phyloP scores from a whole-genome alignment of 2,797 vertebrate genomes.

The Diglossa cyanea region DNA sequence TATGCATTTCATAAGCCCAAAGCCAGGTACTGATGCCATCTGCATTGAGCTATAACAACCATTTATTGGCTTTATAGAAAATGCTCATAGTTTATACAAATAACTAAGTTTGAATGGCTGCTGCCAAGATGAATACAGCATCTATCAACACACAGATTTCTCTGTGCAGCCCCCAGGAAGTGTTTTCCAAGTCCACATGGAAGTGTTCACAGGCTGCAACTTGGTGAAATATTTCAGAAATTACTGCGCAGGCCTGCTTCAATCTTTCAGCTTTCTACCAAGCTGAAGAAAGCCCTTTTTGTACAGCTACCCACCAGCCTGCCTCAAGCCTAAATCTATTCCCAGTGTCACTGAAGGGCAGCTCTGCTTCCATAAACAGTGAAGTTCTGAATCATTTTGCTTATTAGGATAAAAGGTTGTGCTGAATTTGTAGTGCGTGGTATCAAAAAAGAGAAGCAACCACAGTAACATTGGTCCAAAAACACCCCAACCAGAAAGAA shows the following conservation, averaged over 20 bases:
- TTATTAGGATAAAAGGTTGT: not conserved
- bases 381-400: not conserved
- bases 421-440: not conserved
- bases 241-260: not conserved
- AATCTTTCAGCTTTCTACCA: not conserved
- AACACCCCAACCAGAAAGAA: not conserved
- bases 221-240: not conserved
- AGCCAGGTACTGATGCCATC: not conserved
- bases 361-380: not conserved
- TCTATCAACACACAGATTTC: not conserved
- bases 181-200: not conserved
- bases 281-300: not conserved
- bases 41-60: not conserved
- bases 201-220: not conserved
- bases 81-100: not conserved
- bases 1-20: constrained; percentile 24
- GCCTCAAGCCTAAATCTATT: not conserved
- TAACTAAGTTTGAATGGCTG: not conserved
- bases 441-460: not conserved
- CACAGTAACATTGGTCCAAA: not conserved
- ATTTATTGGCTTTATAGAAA: not conserved
- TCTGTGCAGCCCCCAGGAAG: not conserved
- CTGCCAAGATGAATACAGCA: not conserved
- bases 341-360: not conserved
- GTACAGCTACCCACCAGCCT: not conserved